These are phyloP conservation scores for Synanthedon formicaeformis DNA, from an alignment of 2,888 invertebrate genomes.

Conservation along the genomic window DNA sequence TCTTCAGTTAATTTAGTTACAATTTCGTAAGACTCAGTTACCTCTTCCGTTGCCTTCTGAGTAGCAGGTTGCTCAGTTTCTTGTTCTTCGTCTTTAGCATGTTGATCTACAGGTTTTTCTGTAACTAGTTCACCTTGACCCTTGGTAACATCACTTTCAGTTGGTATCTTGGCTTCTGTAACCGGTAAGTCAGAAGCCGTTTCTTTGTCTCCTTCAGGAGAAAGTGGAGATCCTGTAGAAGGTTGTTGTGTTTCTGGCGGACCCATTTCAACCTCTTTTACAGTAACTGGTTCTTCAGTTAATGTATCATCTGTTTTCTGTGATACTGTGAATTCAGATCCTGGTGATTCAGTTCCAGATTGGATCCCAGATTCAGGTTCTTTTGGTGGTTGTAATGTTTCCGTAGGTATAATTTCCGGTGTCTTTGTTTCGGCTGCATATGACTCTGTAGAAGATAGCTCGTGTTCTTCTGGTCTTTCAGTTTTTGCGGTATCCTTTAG, in stretches of 20 bases:
- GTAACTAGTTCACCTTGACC: not conserved
- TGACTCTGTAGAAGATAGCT: conserved; percentile 4
- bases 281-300: conserved; percentile 3
- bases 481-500: conserved; percentile 1
- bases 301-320: conserved; percentile 1
- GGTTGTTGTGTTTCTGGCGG: conserved; percentile 3
- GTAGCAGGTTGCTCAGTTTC: not conserved
- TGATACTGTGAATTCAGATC: conserved; percentile 8
- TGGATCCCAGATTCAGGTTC: not conserved
- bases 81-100: not conserved
- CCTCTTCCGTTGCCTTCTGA: not conserved
- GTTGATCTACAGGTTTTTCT: not conserved
- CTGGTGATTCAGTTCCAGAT: conserved; percentile 8
- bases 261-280: conserved; percentile 2
- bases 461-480: conserved; percentile 1
- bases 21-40: conserved; percentile 9
- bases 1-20: conserved; percentile 2
- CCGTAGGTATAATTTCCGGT: conserved; percentile 9
- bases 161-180: conserved; percentile 1
- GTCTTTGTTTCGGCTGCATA: conserved; percentile 5
- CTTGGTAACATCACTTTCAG: conserved; percentile 2
- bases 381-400: not conserved
- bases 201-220: conserved; percentile 1
- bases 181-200: conserved; percentile 3
- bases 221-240: conserved; percentile 2